Evolutionary conservation across 2,888 invertebrate genomes (phyloP), one percentile per base, ranked within the genome.

Genomic region (Eulithis prunata): DNA sequence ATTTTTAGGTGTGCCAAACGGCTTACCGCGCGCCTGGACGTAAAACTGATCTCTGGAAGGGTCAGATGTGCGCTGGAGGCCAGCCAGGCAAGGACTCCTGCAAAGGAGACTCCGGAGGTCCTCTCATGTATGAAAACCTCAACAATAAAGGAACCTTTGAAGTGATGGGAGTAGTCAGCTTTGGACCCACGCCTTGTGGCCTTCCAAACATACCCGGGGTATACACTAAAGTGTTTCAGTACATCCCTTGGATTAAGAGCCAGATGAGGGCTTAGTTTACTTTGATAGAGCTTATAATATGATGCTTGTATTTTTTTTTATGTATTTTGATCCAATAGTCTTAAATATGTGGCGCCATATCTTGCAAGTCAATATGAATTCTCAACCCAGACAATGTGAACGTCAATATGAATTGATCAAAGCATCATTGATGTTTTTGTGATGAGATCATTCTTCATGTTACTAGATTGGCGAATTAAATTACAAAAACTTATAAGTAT

Each of bases 21-120:
- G 66, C 71, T 0, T 82, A 82, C 72, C 71, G 38, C 14, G 55
- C 55, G 0, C 72, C 69, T 0, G 71, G 72, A 10, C 71, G 75
- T 12, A 69, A 58, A 4, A 64, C 78, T 0, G 62, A 65, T 0
- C 66, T 85, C 5, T 80, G 81, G 78, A 67, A 74, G 0, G 78
- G 78, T 2, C 88, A 88, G 69, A 67, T 95, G 0, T 95, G 95
- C 78, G 95, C 95, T 0, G 95, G 95, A 0, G 95, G 95, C 0
- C 82, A 84, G 51, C 78, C 76, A 11, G 93, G 92, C 4, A 90
- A 90, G 73, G 95, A 95, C 78, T 94, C 95, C 0, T 95, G 95
- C 76, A 81, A 88, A 41, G 95, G 95, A 0, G 95, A 95, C 73
- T 95, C 94, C 45, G 95, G 95, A 0, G 95, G 95, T 0, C 95